Percentiles rank a stretch among this genome's conserved stretches.
Evolutionary conservation across 1,140 invertebrate genomes (phyloP).

Genomic region (Drosophila repleta): DNA sequence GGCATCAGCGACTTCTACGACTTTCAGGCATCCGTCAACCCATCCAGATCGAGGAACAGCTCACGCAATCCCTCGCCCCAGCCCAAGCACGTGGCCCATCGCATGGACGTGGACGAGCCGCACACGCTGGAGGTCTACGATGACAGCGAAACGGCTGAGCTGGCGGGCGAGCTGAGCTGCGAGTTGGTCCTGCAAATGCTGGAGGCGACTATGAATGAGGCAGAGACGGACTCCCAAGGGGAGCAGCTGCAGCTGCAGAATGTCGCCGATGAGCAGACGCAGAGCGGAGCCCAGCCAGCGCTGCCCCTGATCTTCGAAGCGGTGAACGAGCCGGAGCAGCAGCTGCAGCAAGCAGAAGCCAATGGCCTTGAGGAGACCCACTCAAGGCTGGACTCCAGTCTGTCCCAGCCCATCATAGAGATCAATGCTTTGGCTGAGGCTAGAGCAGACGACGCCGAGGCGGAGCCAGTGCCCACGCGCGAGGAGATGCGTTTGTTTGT

Average conservation of each 20-base stretch:
- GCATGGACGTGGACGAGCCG: conserved; percentile 49
- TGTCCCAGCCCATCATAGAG: conserved; percentile 60
- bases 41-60: conserved; percentile 71
- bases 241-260: conserved; percentile 42
- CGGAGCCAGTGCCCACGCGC: conserved; percentile 24
- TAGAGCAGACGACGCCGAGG: conserved; percentile 23
- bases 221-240: conserved; percentile 1
- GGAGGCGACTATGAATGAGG: conserved; percentile 44
- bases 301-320: conserved; percentile 60
- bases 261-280: conserved; percentile 62
- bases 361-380: conserved; percentile 14
- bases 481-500: conserved; percentile 65
- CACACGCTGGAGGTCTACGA: conserved; percentile 65
- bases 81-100: conserved; percentile 67
- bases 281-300: conserved; percentile 26
- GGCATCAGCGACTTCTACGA: conserved; percentile 82
- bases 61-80: conserved; percentile 67
- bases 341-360: conserved; percentile 43
- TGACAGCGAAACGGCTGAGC: conserved; percentile 48
- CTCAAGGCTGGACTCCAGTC: not conserved
- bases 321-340: conserved; percentile 55
- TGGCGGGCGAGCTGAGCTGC: conserved; percentile 57
- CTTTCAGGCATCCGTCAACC: conserved; percentile 75
- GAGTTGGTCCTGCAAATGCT: conserved; percentile 62
- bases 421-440: conserved; percentile 50